Evolutionary conservation across 23 tunicate genomes (phyloP).

Genomic region (Oikopleura vanhoeffeni): DNA sequence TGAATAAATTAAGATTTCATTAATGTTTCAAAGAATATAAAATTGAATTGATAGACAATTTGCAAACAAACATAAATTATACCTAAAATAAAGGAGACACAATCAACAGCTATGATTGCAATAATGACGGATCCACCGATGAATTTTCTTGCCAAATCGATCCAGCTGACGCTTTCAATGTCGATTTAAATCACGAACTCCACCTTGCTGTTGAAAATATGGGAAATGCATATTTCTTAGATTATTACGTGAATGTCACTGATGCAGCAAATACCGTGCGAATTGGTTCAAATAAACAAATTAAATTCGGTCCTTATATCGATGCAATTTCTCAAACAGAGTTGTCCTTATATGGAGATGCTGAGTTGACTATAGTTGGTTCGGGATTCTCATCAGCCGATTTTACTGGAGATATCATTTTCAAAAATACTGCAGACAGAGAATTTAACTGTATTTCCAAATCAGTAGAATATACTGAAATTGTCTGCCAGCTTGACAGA

Average conservation of each 20-base stretch:
- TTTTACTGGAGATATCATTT: no score
- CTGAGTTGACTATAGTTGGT: neutral
- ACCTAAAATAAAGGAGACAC: no score
- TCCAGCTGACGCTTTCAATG: neutral
- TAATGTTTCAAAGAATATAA: no score
- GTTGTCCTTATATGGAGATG: neutral
- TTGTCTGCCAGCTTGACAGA: neutral
- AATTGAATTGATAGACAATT: no score
- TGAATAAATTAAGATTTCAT: no score
- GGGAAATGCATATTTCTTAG: neutral
- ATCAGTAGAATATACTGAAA: neutral
- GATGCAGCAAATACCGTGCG: no score
- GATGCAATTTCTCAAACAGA: neutral
- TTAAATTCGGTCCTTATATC: neutral
- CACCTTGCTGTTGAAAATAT: neutral
- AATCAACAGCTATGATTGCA: neutral
- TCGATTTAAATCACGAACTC: neutral
- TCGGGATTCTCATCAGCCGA: neutral
- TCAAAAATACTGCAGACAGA: no score
- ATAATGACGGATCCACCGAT: neutral
- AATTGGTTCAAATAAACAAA: neutral
- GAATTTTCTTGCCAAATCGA: neutral
- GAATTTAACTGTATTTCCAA: neutral
- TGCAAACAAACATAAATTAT: no score
- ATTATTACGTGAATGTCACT: neutral